These are phyloP conservation scores for Hyaena hyaena DNA, from an alignment of 2,113 vertebrate genomes.

Conservation along the genomic window DNA sequence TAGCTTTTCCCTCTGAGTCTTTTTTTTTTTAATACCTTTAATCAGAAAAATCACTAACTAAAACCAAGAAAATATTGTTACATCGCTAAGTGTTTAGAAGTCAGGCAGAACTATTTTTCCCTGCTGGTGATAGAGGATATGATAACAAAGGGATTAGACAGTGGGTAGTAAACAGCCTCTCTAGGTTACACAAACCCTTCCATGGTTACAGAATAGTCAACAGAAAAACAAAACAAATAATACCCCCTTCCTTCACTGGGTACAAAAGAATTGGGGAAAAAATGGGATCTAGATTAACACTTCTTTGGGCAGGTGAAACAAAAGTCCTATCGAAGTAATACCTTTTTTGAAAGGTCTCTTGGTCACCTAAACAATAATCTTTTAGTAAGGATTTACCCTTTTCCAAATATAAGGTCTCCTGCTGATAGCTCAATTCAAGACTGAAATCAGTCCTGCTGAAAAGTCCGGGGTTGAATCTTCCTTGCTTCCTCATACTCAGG, in stretches of 20 bases:
- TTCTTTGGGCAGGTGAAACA: not conserved
- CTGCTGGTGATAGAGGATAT: not conserved
- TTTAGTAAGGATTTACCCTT: conserved; percentile 4
- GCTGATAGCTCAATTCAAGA: not conserved
- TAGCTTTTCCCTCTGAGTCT: not conserved
- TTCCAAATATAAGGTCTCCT: not conserved
- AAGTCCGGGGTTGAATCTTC: not conserved
- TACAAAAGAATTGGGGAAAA: not conserved
- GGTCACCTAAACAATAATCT: not conserved
- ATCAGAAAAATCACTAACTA: not conserved
- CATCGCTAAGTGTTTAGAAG: conserved; percentile 15
- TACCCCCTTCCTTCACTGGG: not conserved
- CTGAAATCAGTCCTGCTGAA: not conserved
- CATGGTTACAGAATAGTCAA: conserved; percentile 59
- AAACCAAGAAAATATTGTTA: conserved; percentile 41
- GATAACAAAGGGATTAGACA: conserved; percentile 59
- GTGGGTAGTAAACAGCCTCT: conserved; percentile 17
- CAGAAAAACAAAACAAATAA: conserved; percentile 58
- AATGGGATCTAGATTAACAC: not conserved
- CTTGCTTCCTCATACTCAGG: not conserved
- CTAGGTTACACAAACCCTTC: conserved; percentile 2
- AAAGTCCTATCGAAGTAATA: not conserved
- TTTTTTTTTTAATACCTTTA: not conserved
- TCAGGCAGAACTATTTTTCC: not conserved
- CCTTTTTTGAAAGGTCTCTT: not conserved